Conservation (phyloP, 2,797 vertebrate species). For the Otolemur crassicaudatus region DNA sequence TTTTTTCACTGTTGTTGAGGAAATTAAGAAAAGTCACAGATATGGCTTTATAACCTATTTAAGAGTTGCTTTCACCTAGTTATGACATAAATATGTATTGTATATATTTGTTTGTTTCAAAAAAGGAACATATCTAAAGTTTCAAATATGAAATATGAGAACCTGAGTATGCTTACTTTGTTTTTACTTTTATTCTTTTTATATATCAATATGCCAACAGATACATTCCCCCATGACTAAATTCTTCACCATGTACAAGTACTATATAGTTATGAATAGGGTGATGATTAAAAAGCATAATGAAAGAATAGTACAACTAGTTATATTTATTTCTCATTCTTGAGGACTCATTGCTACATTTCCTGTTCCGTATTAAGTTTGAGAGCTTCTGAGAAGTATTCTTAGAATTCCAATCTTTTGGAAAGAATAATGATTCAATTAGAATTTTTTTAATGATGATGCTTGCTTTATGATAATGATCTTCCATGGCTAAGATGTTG, state of each 20-base stretch:
- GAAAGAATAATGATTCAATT: slow-evolving; percentile 82
- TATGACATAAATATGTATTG: neutral
- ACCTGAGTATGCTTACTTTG: slow-evolving; percentile 47
- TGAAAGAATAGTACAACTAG: slow-evolving; percentile 59
- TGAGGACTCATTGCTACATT: slow-evolving; percentile 74
- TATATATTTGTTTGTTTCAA: slow-evolving; percentile 37
- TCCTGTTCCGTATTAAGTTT: slow-evolving; percentile 76
- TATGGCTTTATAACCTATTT: slow-evolving; percentile 43
- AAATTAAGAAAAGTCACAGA: slow-evolving; percentile 2
- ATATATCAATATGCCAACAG: slow-evolving; percentile 33
- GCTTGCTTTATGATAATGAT: slow-evolving; percentile 80
- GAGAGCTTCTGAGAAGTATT: slow-evolving; percentile 80
- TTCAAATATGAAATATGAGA: slow-evolving; percentile 51
- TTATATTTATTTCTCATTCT: slow-evolving; percentile 70
- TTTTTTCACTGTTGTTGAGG: slow-evolving; percentile 45
- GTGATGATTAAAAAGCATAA: slow-evolving; percentile 75
- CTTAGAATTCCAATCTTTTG: slow-evolving; percentile 76
- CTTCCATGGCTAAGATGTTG: slow-evolving; percentile 69
- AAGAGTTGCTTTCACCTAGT: slow-evolving; percentile 37
- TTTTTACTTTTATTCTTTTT: slow-evolving; percentile 63
- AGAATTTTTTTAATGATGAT: slow-evolving; percentile 75
- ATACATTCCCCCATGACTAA: slow-evolving; percentile 34
- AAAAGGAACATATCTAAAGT: slow-evolving; percentile 16
- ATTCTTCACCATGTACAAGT: slow-evolving; percentile 64
- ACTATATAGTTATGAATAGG: slow-evolving; percentile 73